Percentiles rank a stretch among this genome's conserved stretches.
Evolutionary conservation across 1,140 invertebrate species (phyloP).

Genomic region (Pseudomyrmex cubaensis): DNA sequence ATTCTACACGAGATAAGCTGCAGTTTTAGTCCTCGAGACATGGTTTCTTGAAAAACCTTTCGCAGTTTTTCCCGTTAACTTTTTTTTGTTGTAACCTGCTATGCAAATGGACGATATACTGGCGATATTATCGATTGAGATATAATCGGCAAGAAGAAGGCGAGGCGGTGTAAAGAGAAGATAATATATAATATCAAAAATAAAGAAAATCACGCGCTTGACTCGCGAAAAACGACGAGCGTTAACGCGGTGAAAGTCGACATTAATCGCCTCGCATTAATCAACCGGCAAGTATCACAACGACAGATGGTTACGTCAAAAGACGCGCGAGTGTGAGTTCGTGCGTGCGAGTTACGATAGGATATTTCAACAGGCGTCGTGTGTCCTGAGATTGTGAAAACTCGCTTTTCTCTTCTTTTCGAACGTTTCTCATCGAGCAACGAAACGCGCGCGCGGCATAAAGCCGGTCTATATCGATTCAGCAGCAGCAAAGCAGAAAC

Average conservation of each 20-base stretch:
- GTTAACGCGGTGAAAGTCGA: conserved; percentile 28
- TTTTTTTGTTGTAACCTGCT: not conserved
- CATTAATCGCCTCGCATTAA: conserved; percentile 42
- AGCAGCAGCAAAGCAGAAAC: not conserved
- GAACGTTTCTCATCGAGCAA: not conserved
- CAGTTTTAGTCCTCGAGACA: conserved; percentile 14
- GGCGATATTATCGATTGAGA: not conserved
- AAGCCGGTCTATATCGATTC: not conserved
- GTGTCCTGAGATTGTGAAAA: not conserved
- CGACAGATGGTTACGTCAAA: conserved; percentile 31
- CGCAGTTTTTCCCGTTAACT: not conserved
- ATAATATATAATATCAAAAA: conserved; percentile 6
- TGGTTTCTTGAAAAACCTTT: conserved; percentile 4
- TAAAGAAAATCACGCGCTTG: not conserved
- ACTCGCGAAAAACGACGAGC: not conserved
- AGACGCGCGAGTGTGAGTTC: not conserved
- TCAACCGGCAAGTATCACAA: not conserved
- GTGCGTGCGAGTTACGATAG: not conserved
- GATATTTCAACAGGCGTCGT: conserved; percentile 7
- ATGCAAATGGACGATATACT: too few species aligned
- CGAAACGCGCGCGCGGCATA: not conserved
- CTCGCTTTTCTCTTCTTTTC: not conserved
- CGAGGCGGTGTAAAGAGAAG: not conserved
- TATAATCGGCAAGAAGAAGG: not conserved
- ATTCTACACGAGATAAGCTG: conserved; percentile 14